Evolutionary conservation across 1,140 invertebrate genomes (phyloP).

Genomic region (Danaus plexippus): DNA sequence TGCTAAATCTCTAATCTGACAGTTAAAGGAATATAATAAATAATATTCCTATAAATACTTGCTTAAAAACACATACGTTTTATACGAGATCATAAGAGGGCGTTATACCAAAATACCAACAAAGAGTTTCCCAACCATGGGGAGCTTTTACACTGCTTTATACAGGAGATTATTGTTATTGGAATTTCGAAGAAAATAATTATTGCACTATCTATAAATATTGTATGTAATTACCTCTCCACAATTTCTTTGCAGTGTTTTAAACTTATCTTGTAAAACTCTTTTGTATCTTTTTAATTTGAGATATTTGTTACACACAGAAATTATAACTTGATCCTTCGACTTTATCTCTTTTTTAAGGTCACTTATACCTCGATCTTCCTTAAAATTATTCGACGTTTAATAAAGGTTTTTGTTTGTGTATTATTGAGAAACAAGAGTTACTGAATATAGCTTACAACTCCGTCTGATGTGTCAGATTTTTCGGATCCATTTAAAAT

Average conservation of each 20-base stretch:
- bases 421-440: not conserved
- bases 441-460: not conserved
- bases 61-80: too few species aligned
- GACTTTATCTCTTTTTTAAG: constrained; percentile 25
- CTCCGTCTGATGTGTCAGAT: not conserved
- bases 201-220: not conserved
- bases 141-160: too few species aligned
- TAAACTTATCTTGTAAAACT: constrained; percentile 21
- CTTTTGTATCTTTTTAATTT: constrained; percentile 30
- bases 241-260: constrained; percentile 19
- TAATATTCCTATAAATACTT: too few species aligned
- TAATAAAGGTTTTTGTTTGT: constrained; percentile 6
- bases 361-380: constrained; percentile 16
- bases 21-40: too few species aligned
- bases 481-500: constrained; percentile 13
- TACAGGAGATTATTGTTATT: too few species aligned
- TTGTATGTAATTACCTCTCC: constrained; percentile 17
- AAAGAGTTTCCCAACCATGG: too few species aligned
- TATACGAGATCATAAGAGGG: too few species aligned
- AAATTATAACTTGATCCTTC: constrained; percentile 33
- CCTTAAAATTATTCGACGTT: not conserved
- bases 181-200: not conserved
- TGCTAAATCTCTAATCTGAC: too few species aligned
- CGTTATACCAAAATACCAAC: too few species aligned
- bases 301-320: constrained; percentile 31